These are phyloP conservation scores for Teleogryllus oceanicus DNA, from an alignment of 2,888 invertebrate species.

Conservation along the genomic window DNA sequence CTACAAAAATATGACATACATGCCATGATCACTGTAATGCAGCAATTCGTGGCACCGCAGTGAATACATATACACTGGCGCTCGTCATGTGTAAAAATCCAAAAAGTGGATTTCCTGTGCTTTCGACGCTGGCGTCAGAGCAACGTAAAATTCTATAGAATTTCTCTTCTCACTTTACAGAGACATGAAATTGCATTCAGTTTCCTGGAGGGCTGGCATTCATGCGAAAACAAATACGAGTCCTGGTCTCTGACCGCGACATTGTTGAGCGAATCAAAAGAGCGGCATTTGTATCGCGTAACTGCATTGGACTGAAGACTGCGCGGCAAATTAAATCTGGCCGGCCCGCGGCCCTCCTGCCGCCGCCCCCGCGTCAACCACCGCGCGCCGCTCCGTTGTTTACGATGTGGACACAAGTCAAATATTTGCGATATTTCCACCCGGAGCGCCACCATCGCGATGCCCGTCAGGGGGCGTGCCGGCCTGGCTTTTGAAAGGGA, in stretches of 20 bases:
- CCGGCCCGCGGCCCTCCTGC: neutral
- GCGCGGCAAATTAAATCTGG: neutral
- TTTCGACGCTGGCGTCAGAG: no score
- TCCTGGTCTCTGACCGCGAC: neutral
- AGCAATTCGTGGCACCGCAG: no score
- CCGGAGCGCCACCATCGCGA: neutral
- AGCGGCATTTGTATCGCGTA: neutral
- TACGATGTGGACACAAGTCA: neutral
- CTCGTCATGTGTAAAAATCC: no score
- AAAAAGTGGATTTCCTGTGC: no score
- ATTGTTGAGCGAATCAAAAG: neutral
- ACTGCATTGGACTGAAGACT: neutral
- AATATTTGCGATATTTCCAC: slow-evolving; percentile 4
- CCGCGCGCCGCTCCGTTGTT: neutral
- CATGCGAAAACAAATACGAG: neutral
- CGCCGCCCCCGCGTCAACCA: neutral
- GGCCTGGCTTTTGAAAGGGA: no score
- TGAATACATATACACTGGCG: no score
- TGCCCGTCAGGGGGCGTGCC: neutral
- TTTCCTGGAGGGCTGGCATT: neutral
- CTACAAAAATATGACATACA: no score
- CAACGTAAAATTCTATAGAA: no score
- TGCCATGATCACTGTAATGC: no score
- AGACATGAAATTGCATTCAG: no score
- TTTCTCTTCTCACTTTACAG: no score